Percentiles rank a stretch among this genome's conserved stretches.
These are phyloP conservation scores for Cataglyphis livida DNA, from an alignment of 2,888 invertebrate species.

Conservation along the genomic window DNA sequence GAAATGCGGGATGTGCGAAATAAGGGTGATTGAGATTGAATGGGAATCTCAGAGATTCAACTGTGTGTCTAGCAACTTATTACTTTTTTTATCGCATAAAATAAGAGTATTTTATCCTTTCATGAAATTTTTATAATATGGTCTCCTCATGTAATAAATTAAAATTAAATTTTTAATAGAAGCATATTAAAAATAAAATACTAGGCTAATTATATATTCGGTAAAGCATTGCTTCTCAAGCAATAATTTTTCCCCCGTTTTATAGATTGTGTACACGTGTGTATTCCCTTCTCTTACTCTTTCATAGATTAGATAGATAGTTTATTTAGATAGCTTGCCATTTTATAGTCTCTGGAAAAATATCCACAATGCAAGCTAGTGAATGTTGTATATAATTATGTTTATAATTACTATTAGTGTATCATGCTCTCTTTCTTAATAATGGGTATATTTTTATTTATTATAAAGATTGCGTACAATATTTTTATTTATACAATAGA, in stretches of 20 bases:
- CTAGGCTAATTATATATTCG: neutral
- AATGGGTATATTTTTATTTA: neutral
- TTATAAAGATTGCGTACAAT: neutral
- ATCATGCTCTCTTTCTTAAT: neutral
- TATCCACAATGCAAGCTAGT: neutral
- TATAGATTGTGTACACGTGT: no score
- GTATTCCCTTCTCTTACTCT: neutral
- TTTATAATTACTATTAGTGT: neutral
- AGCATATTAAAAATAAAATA: neutral
- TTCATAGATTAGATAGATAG: neutral
- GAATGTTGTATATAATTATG: neutral
- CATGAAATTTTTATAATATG: neutral
- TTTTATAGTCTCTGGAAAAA: neutral
- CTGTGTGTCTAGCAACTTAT: neutral
- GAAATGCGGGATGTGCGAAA: neutral
- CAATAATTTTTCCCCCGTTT: neutral
- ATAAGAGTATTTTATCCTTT: neutral
- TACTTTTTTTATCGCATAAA: neutral
- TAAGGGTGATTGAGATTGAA: neutral
- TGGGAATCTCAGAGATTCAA: conserved; percentile 20
- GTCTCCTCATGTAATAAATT: no score
- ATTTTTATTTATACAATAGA: neutral
- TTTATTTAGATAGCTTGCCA: neutral
- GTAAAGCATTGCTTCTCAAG: neutral
- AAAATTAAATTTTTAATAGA: neutral